These are phyloP conservation scores for Scomber colias DNA, from an alignment of 2,113 vertebrate genomes.

Conservation along the genomic window DNA sequence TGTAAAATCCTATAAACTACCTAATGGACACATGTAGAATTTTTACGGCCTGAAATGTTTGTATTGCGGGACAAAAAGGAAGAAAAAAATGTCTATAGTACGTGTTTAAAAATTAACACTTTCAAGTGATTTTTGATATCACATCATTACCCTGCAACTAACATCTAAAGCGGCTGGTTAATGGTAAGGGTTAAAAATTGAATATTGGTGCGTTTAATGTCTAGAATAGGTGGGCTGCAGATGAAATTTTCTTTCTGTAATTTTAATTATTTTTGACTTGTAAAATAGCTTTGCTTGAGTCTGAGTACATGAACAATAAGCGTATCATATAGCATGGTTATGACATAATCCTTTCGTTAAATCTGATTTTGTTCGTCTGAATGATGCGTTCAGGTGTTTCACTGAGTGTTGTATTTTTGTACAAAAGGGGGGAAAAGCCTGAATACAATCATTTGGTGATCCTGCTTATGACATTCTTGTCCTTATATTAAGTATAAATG, in stretches of 20 bases:
- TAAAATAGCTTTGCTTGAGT: not conserved
- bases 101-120: too few relatives aligned
- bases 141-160: too few relatives aligned
- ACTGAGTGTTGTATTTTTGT: not conserved
- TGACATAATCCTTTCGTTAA: not conserved
- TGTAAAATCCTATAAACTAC: not conserved
- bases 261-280: not conserved
- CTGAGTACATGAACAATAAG: not conserved
- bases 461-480: not conserved
- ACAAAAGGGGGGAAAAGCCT: not conserved
- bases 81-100: not conserved
- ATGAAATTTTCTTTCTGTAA: not conserved
- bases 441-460: not conserved
- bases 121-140: not conserved
- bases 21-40: not conserved
- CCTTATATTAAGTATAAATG: not conserved
- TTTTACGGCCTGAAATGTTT: not conserved
- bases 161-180: not conserved
- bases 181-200: not conserved
- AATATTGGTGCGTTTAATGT: not conserved
- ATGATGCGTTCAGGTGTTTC: constrained; percentile 12
- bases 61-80: not conserved
- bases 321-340: not conserved
- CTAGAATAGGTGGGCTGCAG: not conserved
- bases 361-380: not conserved